Percentiles rank a stretch among this genome's conserved stretches.
phyloP scores from a whole-genome alignment of 2,113 vertebrate species.

The Scartelaos histophorus region DNA sequence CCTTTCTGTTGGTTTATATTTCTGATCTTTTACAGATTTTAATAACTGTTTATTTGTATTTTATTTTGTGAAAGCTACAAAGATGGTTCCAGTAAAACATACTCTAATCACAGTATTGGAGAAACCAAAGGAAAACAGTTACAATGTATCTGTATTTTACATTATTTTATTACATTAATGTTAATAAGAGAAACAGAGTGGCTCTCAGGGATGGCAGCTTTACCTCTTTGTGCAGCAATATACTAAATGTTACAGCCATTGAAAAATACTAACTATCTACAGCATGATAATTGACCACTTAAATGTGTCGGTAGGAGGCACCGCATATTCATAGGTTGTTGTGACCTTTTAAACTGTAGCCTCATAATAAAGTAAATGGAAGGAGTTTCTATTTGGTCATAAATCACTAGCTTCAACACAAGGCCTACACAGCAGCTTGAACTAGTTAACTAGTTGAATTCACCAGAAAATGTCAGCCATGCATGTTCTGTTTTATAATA shows the following conservation, averaged over 20 bases:
- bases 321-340: too few species aligned
- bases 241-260: background rate
- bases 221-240: background rate
- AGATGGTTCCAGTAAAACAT: background rate
- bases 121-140: background rate
- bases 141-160: slow-evolving; percentile 1
- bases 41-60: background rate
- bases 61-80: slow-evolving; percentile 6
- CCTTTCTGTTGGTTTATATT: background rate
- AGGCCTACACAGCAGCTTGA: background rate
- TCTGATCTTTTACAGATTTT: background rate
- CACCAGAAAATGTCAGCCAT: background rate
- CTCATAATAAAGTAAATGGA: background rate
- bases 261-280: background rate
- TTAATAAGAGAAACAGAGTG: background rate
- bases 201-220: slow-evolving; percentile 3
- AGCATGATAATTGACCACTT: background rate
- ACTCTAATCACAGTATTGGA: background rate
- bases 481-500: background rate
- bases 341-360: too few species aligned
- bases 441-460: background rate
- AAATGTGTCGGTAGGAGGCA: too few species aligned
- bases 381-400: background rate
- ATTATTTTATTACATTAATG: background rate
- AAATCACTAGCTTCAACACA: background rate